Conservation (phyloP, 1,140 invertebrate genomes). For the Calycopis cecrops region DNA sequence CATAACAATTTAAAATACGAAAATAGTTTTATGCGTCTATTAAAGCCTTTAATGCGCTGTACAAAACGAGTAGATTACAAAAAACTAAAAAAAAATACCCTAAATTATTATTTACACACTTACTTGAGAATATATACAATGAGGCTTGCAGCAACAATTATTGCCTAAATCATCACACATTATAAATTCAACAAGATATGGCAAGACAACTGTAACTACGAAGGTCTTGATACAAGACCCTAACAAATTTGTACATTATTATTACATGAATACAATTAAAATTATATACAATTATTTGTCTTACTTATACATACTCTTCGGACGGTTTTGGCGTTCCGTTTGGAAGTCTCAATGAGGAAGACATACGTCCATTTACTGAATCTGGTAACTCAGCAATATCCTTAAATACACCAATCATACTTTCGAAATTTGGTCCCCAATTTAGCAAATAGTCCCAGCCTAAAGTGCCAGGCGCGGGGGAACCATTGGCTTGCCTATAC, state of each 20-base stretch:
- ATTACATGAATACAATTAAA: conserved; percentile 23
- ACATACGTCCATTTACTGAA: conserved; percentile 79
- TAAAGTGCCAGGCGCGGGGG: conserved; percentile 81
- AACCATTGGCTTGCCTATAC: conserved; percentile 85
- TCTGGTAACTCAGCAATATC: conserved; percentile 96
- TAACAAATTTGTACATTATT: conserved; percentile 58
- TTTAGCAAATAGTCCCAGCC: conserved; percentile 96
- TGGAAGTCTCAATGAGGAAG: conserved; percentile 79
- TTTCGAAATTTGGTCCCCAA: conserved; percentile 97
- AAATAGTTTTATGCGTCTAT: conserved; percentile 11
- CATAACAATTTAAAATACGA: conserved; percentile 5
- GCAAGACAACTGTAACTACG: conserved; percentile 64
- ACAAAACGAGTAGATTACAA: conserved; percentile 26
- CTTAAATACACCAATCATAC: conserved; percentile 95
- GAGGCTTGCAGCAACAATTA: conserved; percentile 39
- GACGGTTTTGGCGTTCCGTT: conserved; percentile 83
- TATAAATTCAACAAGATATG: conserved; percentile 59
- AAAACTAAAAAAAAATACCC: conserved; percentile 19
- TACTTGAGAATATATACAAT: conserved; percentile 47
- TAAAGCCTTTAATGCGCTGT: conserved; percentile 23
- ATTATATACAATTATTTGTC: conserved; percentile 44
- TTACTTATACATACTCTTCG: conserved; percentile 84
- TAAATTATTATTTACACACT: conserved; percentile 32
- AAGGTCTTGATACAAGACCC: conserved; percentile 74
- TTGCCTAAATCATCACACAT: conserved; percentile 22